Percentiles rank a stretch among this genome's conserved stretches.
These are phyloP conservation scores for Eidolon dupreanum DNA, from an alignment of 2,797 vertebrate genomes.

Conservation along the genomic window DNA sequence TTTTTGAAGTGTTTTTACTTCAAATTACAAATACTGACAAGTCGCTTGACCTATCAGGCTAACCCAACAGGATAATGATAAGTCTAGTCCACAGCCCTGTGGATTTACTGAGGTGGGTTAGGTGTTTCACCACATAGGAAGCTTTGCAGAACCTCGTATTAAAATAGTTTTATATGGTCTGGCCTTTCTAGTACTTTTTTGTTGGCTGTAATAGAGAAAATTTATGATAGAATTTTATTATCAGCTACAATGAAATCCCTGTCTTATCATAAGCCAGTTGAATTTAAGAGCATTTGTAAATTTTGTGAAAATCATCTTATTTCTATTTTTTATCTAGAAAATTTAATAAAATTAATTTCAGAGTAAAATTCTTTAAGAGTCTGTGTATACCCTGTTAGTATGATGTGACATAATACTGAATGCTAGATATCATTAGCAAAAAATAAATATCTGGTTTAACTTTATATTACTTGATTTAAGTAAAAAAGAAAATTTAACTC, in stretches of 20 bases:
- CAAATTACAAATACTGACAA: background rate
- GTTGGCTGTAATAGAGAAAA: background rate
- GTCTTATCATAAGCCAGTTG: background rate
- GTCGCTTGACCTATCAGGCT: background rate
- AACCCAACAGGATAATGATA: background rate
- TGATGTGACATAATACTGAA: background rate
- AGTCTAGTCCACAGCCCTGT: no score
- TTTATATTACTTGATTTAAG: background rate
- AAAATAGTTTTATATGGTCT: accelerated
- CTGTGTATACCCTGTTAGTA: background rate
- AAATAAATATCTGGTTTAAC: background rate
- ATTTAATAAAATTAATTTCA: background rate
- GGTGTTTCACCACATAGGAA: background rate
- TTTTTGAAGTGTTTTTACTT: background rate
- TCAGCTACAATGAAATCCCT: background rate
- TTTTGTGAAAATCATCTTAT: background rate
- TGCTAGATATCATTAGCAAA: background rate
- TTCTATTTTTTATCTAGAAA: background rate
- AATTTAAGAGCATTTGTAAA: background rate
- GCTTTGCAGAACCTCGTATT: background rate
- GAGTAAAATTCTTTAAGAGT: background rate
- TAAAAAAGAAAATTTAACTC: background rate
- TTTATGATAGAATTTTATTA: background rate
- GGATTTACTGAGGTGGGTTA: background rate
- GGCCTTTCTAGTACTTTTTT: background rate